Evolutionary conservation across 2,888 invertebrate species (phyloP), one percentile per base, ranked within the genome.

Genomic region (Nemoura dubitans): DNA sequence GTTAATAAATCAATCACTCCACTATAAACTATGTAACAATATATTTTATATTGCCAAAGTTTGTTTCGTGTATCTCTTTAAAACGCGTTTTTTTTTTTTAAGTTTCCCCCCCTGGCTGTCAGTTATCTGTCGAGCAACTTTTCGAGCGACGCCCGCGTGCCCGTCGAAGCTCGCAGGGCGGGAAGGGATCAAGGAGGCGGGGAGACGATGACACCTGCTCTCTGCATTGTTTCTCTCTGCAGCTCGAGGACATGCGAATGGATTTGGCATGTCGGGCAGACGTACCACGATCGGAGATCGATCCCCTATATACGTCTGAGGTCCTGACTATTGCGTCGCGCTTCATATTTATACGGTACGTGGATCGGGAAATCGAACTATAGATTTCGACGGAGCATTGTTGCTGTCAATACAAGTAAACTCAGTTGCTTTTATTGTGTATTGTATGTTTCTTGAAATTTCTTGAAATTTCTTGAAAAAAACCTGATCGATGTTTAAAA

Each of bases 1-100:
- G 81, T 81, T 81, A 30, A 29, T 81, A 81, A 81, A 81, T 81
- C 81, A 81, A 81, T 81, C 81, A 81, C 29, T 27, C 81, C n/a
- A 30, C 30, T 27, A 36, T 36, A 81, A 81, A 81, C 30, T 59
- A 59, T 59, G 59, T 21, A 59, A 59, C 59, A 59, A 59, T 28
- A 81, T 30, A 29, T 81, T 30, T 81, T 29, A 30, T 81, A 81
- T 81, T 81, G 81, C 81, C 30, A 81, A 81, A 81, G 81, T 81
- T 81, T 59, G 1, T 1, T 10, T 21, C 59, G 59, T 21, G 59
- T 59, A 21, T 27, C 81, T 81, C 28, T 81, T 81, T 81, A 29
- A 81, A 30, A 59, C 14, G 59, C 59, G 28, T 30, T n/a, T 30
- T 81, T 29, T 30, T n/a, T 30, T 81, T 29, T 30, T 16, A 27